Base-by-base conservation (phyloP, 2,797 vertebrate species). In the Sebastes cheni region DNA sequence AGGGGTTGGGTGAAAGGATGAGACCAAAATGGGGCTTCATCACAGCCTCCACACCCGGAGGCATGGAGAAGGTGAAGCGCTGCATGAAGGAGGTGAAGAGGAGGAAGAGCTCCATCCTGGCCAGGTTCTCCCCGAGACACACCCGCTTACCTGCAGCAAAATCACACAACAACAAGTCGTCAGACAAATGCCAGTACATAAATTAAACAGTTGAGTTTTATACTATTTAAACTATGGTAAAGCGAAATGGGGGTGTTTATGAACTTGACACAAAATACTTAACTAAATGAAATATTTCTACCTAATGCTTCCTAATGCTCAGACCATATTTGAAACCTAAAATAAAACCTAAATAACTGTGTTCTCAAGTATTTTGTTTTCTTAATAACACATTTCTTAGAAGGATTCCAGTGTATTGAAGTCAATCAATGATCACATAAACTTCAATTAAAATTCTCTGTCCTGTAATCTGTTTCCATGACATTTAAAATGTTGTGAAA, bases 101-200 rank as follows among this genome's bases (percentile, higher is more conserved):
- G 58, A 93, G 85, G 71, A 93, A 96, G 7, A 96, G 86, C 80
- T 96, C 95, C 59, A 86, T 90, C 74, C 74, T 92, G 82, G 95
- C 95, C 89, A 96, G 86, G n/a, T 78, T 92, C 74, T 96, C 95
- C 12, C 96, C 96, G 5, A 94, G 66, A 83, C 96, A 97, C 30
- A 76, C 9, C 0, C 95, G 88, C 67, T 96, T 97, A 68, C 97
- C 96, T 97, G 86, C 10, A 72, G 3, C 39, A 2, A 59, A 25
- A 68, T 42, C 23, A 46, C 22, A 42, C 22, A 9, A 46, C 22
- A 9, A 64, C 46, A 50, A 20, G 18, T 50, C 46, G 9, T 22
- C n/a, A 50, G 20, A 69, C 9, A 72, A 3, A 50, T 8, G 46
- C 6, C 23, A 55, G 18, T 5, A 20, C 14, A 42, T 16, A 42